Evolutionary conservation across 1,140 invertebrate genomes (phyloP).

Genomic region (Drepana arcuata): DNA sequence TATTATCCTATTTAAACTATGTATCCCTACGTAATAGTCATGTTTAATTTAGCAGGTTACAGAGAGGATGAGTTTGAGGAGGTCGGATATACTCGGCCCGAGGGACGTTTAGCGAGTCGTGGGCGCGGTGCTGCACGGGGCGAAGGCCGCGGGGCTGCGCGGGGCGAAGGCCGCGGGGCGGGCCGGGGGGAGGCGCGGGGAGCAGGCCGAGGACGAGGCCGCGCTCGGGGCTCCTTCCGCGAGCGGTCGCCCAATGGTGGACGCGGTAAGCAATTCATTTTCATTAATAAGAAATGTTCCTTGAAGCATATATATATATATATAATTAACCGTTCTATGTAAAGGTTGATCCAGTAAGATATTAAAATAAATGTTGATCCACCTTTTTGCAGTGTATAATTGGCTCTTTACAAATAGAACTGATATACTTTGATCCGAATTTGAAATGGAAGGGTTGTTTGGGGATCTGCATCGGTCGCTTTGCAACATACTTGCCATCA

Average conservation of each 20-base stretch:
- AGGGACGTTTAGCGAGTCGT: conserved; percentile 8
- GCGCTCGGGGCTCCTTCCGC: conserved; percentile 10
- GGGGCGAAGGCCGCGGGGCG: conserved; percentile 5
- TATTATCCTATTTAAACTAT: not conserved
- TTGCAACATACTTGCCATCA: too few relatives aligned
- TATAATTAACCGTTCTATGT: too few relatives aligned
- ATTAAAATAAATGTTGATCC: too few relatives aligned
- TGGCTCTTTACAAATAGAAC: too few relatives aligned
- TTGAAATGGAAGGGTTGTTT: too few relatives aligned
- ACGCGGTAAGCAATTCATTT: conserved; percentile 24
- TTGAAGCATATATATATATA: too few relatives aligned
- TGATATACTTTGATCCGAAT: too few relatives aligned
- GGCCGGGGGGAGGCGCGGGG: conserved; percentile 6
- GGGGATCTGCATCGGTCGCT: too few relatives aligned
- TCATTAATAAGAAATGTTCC: too few relatives aligned
- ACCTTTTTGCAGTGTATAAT: too few relatives aligned
- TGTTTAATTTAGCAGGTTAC: conserved; percentile 13
- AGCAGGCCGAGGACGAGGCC: conserved; percentile 13
- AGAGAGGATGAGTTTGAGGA: conserved; percentile 39
- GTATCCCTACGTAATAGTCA: not conserved
- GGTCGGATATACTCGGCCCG: conserved; percentile 16
- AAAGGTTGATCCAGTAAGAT: too few relatives aligned
- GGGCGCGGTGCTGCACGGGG: conserved; percentile 14
- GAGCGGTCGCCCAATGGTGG: conserved; percentile 20
- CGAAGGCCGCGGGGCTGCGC: conserved; percentile 9